Percentiles rank a stretch among this genome's conserved stretches.
Evolutionary conservation across 2,113 vertebrate species (phyloP).

Genomic region (Collichthys lucidus): DNA sequence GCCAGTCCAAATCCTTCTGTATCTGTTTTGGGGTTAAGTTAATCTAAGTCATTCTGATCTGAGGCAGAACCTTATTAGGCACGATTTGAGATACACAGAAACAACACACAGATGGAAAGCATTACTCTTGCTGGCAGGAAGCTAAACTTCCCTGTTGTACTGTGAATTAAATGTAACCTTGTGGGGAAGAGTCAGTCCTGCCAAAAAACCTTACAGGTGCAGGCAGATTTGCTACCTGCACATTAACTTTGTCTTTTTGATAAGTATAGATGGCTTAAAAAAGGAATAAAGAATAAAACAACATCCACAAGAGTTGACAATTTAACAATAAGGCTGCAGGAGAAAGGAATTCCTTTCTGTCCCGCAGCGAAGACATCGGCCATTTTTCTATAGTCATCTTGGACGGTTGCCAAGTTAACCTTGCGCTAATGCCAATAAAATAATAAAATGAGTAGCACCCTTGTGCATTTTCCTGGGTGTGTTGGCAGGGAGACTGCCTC

Average conservation of each 20-base stretch:
- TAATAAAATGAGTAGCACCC: slow-evolving; percentile 47
- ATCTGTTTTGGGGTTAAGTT: slow-evolving; percentile 15
- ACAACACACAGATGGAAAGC: slow-evolving; percentile 74
- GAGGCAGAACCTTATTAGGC: slow-evolving; percentile 66
- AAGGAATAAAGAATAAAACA: background rate
- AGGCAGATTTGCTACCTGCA: slow-evolving; percentile 32
- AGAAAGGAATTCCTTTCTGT: slow-evolving; percentile 24
- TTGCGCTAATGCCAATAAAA: slow-evolving; percentile 45
- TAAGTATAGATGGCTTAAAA: background rate
- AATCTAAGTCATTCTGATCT: slow-evolving; percentile 49
- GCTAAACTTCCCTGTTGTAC: slow-evolving; percentile 56
- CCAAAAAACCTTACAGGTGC: slow-evolving; percentile 54
- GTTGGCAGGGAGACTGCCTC: slow-evolving; percentile 65
- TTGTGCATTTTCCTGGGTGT: slow-evolving; percentile 40
- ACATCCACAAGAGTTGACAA: background rate
- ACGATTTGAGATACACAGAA: slow-evolving; percentile 52
- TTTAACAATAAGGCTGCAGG: background rate
- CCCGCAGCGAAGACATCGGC: background rate
- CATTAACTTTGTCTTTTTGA: background rate
- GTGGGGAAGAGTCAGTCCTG: slow-evolving; percentile 47
- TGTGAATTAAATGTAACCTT: slow-evolving; percentile 63
- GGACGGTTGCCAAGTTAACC: slow-evolving; percentile 47
- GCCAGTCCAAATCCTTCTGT: background rate
- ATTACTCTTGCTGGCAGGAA: slow-evolving; percentile 73
- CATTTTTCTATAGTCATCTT: slow-evolving; percentile 48